Evolutionary conservation across 2,797 vertebrate species (phyloP).

Genomic region (Rhabdophis nuchalis): DNA sequence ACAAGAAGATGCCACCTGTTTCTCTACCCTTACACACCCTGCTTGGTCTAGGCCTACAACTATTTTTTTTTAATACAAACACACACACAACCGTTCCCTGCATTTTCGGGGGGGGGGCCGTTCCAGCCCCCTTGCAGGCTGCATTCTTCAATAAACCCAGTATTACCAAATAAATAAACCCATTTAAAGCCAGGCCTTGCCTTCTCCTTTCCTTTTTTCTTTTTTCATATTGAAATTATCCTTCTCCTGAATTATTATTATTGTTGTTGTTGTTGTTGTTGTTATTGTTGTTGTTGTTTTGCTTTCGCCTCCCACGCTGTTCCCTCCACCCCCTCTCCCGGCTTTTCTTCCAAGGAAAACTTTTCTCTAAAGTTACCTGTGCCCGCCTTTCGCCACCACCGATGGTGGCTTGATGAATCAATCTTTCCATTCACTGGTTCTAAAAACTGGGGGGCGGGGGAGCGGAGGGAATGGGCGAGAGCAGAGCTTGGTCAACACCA

Average conservation of each 20-base stretch:
- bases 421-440: constrained; percentile 64
- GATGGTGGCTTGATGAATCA: not conserved
- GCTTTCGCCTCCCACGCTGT: not conserved
- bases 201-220: not conserved
- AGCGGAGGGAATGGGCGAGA: not conserved
- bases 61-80: too few species aligned
- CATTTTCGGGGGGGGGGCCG: too few species aligned
- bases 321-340: too few species aligned
- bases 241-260: too few species aligned
- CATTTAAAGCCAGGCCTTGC: not conserved
- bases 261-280: too few species aligned
- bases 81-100: not conserved
- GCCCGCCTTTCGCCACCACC: not conserved
- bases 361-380: constrained; percentile 8
- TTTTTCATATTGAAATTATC: not conserved
- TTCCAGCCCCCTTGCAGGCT: too few species aligned
- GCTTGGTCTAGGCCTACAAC: not conserved
- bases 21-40: not conserved
- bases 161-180: not conserved
- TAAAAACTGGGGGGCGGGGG: constrained; percentile 31
- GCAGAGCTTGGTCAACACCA: constrained; percentile 70
- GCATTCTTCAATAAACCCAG: not conserved
- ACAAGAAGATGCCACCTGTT: constrained; percentile 53
- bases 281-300: too few species aligned
- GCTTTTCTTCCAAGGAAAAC: not conserved